These are phyloP conservation scores for Oostethus manadensis DNA, from an alignment of 2,113 vertebrate species.

Conservation along the genomic window DNA sequence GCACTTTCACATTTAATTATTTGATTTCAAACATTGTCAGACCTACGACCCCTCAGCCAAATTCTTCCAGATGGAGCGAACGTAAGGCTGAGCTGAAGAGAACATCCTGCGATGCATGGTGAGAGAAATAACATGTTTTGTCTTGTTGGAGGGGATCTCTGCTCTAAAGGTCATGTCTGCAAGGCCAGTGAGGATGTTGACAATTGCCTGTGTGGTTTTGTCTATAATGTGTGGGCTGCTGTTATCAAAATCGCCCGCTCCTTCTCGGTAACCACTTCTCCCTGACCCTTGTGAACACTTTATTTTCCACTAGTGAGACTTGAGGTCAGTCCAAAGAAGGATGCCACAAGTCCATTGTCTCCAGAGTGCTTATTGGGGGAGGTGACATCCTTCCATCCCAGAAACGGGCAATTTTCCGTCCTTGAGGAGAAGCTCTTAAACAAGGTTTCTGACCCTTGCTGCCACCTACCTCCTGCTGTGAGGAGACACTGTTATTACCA, in stretches of 20 bases:
- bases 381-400: neutral
- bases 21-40: neutral
- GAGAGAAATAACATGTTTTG: neutral
- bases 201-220: neutral
- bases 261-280: neutral
- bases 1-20: neutral
- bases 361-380: constrained; percentile 11
- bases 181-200: neutral
- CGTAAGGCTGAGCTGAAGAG: neutral
- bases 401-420: neutral
- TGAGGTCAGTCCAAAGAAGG: neutral
- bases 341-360: constrained; percentile 2
- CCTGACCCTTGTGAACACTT: neutral
- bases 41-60: neutral
- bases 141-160: neutral
- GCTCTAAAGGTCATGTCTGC: neutral
- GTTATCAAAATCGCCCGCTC: neutral
- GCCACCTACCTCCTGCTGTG: constrained; percentile 20
- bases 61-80: neutral
- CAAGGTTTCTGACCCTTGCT: constrained; percentile 25
- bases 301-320: neutral
- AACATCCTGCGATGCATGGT: neutral
- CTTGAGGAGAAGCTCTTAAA: neutral
- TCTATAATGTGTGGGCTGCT: neutral
- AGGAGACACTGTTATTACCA: constrained; percentile 44